Base-by-base conservation (phyloP, 2,797 vertebrate genomes). In the Schizopygopsis pylzovi region DNA sequence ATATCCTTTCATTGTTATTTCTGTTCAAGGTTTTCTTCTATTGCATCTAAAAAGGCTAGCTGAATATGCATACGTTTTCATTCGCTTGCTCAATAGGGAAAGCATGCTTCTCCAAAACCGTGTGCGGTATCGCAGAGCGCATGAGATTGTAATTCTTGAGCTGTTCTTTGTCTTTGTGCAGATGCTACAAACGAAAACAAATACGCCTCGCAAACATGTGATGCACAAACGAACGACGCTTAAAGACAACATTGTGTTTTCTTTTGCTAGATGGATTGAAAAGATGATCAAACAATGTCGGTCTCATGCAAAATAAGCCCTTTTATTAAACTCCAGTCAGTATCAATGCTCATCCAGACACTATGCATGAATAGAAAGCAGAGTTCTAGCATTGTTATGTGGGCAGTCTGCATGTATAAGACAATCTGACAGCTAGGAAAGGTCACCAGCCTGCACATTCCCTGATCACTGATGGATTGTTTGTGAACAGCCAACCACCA, bases 1-100 rank as follows among this genome's bases (percentile, higher is more conserved):
- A 85, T 84, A 86, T 91, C 87, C 88, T 89, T 90, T 88, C 81
- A 86, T 89, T 86, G 85, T 89, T 61, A 85, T 79, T 75, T 65
- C 73, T 90, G 89, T 92, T 93, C 88, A 92, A 91, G 90, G 90
- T 93, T 90, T 88, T 89, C 56, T 88, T 87, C 75, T 82, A 79
- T 83, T 75, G n/a, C 37, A 49, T 43, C 75, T 85, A 84, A 85
- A 76, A 37, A 85, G 73, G 79, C 73, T 63, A 78, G 79, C 67
- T 47, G 87, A 89, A 87, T 87, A 90, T 83, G 84, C 82, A 87
- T 86, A 78, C 25, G 45, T 70, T 81, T 78, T 78, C 20, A 59
- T 81, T 86, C 43, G 20, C 33, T 25, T 33, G 52, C 56, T 77
- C 39, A 71, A 65, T 39, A 70, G 49, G 16, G 78, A 85, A 79